phyloP scores from a whole-genome alignment of 2,113 vertebrate species.

The Numida meleagris region DNA sequence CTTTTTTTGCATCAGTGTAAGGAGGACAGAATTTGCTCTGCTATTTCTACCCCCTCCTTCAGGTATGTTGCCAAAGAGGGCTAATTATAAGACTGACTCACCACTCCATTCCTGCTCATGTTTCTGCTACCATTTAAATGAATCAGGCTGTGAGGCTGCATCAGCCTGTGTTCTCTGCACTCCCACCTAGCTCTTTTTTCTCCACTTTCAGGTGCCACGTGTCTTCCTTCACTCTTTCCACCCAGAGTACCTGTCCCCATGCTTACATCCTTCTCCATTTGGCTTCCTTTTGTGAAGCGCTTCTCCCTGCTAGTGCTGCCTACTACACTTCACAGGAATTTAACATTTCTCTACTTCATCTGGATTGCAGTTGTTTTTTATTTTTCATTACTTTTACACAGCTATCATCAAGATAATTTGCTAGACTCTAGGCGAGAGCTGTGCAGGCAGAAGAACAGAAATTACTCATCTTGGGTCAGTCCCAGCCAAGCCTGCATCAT shows the following conservation, averaged over 20 bases:
- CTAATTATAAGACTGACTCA: constrained; percentile 51
- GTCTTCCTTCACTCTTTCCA: background rate
- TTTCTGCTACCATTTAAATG: background rate
- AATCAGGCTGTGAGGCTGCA: background rate
- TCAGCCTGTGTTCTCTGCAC: background rate
- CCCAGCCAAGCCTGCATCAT: background rate
- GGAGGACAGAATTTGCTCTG: background rate
- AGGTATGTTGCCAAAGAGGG: background rate
- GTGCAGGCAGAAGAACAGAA: background rate
- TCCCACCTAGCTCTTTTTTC: background rate
- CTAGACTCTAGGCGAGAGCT: background rate
- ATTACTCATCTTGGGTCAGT: constrained; percentile 17
- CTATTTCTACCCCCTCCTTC: background rate
- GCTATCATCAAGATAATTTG: background rate
- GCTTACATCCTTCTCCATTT: background rate
- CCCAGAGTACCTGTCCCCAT: background rate
- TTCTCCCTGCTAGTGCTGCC: background rate
- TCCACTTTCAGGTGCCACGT: background rate
- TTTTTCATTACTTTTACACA: constrained; percentile 15
- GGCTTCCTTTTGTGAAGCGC: background rate
- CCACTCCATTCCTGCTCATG: background rate
- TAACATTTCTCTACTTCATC: background rate
- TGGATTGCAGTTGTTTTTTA: background rate
- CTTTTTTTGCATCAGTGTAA: background rate
- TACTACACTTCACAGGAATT: background rate